Base-by-base conservation (phyloP, 2,888 invertebrate genomes). In the Cephus pulcher region DNA sequence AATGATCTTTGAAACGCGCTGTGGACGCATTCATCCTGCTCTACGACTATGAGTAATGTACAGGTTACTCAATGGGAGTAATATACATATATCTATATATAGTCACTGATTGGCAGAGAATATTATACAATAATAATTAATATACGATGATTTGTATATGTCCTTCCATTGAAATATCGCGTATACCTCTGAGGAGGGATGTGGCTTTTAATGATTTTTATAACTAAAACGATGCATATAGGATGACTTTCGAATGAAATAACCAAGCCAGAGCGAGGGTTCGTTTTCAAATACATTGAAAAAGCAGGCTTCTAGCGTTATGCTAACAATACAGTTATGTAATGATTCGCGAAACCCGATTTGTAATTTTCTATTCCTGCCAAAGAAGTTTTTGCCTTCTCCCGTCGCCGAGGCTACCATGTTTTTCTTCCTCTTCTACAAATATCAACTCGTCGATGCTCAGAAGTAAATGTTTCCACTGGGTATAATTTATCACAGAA, bases 311-410 rank as follows among this genome's bases (percentile, higher is more conserved):
- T 73, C 79, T 73, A 75, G 76, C 75, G 77, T 80, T 75, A 78
- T 78, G 78, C 80, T 80, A 84, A 77, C 70, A 80, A 73, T 79
- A 80, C 78, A 79, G 82, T 76, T 76, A 78, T 76, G 74, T 76
- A 75, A 76, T 77, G 40, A 80, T 78, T 80, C 79, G 80, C 79
- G 79, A 81, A 82, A 83, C 80, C 80, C 80, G 79, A 82, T 78
- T 56, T 76, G 78, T 69, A 77, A 73, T 75, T 70, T 80, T 84
- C 78, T 81, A 82, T 80, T 82, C 81, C 78, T 82, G 79, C 81
- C 82, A 81, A 85, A 84, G 78, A 80, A 80, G 82, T 79, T 75
- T 77, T 77, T 75, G 68, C 73, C 0, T 23, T 23, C 40, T 4
- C 6, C 23, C 23, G 23, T 56, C 1, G 23, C 6, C 6, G 1